Conservation (phyloP, 2,888 invertebrate genomes). For the Mesochorus sp. region DNA sequence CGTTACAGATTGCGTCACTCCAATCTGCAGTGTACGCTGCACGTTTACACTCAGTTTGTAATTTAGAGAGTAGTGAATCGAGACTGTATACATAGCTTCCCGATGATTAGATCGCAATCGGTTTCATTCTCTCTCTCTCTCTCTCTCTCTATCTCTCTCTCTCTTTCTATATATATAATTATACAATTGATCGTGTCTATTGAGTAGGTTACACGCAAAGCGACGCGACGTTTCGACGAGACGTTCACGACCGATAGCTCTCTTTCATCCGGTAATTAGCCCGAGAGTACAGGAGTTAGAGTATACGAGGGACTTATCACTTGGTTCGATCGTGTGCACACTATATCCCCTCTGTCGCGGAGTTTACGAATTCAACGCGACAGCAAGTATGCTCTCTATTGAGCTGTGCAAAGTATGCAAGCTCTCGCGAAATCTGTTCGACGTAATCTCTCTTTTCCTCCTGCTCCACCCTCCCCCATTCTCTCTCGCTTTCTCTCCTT, state of each 20-base stretch:
- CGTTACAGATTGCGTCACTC: slow-evolving; percentile 38
- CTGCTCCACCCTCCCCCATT: background rate
- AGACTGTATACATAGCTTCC: slow-evolving; percentile 46
- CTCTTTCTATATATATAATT: slow-evolving; percentile 54
- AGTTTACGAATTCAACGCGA: slow-evolving; percentile 52
- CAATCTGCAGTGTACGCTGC: background rate
- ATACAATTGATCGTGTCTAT: slow-evolving; percentile 38
- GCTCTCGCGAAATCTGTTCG: slow-evolving; percentile 52
- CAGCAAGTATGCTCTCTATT: slow-evolving; percentile 58
- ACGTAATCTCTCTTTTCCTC: slow-evolving; percentile 22
- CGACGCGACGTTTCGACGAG: slow-evolving; percentile 59
- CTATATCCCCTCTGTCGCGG: slow-evolving; percentile 5
- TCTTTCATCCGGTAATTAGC: slow-evolving; percentile 79
- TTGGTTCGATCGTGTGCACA: slow-evolving; percentile 70
- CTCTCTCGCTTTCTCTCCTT: background rate
- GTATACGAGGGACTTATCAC: slow-evolving; percentile 74
- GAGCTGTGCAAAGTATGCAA: slow-evolving; percentile 48
- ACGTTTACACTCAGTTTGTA: slow-evolving; percentile 10
- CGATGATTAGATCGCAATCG: slow-evolving; percentile 59
- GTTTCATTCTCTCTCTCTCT: no score
- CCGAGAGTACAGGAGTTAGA: slow-evolving; percentile 67
- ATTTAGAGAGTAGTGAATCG: slow-evolving; percentile 61
- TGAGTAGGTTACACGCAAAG: slow-evolving; percentile 22
- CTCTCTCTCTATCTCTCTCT: no score
- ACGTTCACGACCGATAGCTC: slow-evolving; percentile 68